These are phyloP conservation scores for Australoheros scitulus DNA, from an alignment of 2,113 vertebrate genomes.

Conservation along the genomic window DNA sequence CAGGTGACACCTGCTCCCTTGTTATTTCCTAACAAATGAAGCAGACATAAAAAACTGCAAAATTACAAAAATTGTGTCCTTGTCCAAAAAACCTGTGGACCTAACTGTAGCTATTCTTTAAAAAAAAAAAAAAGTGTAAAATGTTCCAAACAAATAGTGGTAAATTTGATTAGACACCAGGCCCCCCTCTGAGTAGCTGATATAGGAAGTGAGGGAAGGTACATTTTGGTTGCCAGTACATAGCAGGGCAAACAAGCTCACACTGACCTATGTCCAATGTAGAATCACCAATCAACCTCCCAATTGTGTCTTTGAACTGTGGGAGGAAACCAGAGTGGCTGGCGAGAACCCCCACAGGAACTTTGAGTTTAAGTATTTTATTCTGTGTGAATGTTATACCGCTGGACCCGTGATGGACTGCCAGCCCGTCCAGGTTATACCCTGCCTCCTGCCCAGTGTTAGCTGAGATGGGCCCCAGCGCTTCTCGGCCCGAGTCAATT, in stretches of 20 bases:
- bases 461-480: rapidly evolving
- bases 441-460: background rate
- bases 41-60: rapidly evolving
- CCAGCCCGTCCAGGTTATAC: background rate
- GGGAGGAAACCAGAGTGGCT: background rate
- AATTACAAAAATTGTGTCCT: background rate
- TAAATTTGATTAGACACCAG: background rate
- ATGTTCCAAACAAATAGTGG: no score
- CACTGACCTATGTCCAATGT: background rate
- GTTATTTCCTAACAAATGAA: background rate
- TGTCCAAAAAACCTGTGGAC: background rate
- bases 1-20: background rate
- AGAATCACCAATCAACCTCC: background rate
- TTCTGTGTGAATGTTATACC: background rate
- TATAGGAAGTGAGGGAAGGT: background rate
- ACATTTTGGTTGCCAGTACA: background rate
- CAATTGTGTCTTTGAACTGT: background rate
- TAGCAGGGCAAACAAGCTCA: background rate
- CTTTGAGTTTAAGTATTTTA: background rate
- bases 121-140: no score
- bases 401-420: background rate
- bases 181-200: background rate
- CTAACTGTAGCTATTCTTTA: background rate
- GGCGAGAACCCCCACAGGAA: background rate
- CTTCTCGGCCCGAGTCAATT: background rate